Base-by-base conservation (phyloP, 2,113 vertebrate species). In the Ameiurus melas region DNA sequence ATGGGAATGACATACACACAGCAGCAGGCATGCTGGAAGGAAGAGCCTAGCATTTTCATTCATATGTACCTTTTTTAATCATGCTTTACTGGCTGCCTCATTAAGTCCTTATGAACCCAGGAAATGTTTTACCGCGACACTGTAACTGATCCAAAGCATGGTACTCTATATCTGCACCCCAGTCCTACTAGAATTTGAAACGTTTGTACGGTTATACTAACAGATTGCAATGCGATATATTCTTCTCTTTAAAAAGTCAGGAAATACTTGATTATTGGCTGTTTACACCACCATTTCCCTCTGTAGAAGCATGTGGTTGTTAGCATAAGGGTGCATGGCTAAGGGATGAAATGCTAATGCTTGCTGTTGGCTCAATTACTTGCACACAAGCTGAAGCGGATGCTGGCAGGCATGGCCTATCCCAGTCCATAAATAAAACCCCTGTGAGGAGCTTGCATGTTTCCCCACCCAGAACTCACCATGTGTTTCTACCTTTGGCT, bases 291-390 rank as follows among this genome's bases (percentile, higher is more conserved):
- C 66, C 66, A 84, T 13, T 82, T 62, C 22, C 12, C 33, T 27
- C 20, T 58, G 70, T 79, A 92, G 77, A 79, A 91, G 83, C 30
- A 86, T 89, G 84, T 89, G 39, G 87, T 90, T 89, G 47, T 1
- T 58, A 85, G 87, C 86, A 81, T 86, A 92, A 89, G 81, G 73
- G 81, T 81, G 16, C 19, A 55, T 7, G 43, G n/a, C 75, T 43
- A 75, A 84, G 53, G 53, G 73, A 88, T 88, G 70, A 83, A 91
- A 87, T 89, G 70, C 58, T 82, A 88, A 90, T 85, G 89, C 89
- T 86, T 91, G 90, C 89, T 86, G 88, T 91, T 79, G 83, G 90
- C 90, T 93, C 90, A 92, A 92, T 92, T 92, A 92, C 88, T 27
- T 55, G 53, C 89, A 90, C 85, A 85, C 79, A 83, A 89, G 75